Conservation (phyloP, 2,797 vertebrate genomes). For the Oreochromis grahami region DNA sequence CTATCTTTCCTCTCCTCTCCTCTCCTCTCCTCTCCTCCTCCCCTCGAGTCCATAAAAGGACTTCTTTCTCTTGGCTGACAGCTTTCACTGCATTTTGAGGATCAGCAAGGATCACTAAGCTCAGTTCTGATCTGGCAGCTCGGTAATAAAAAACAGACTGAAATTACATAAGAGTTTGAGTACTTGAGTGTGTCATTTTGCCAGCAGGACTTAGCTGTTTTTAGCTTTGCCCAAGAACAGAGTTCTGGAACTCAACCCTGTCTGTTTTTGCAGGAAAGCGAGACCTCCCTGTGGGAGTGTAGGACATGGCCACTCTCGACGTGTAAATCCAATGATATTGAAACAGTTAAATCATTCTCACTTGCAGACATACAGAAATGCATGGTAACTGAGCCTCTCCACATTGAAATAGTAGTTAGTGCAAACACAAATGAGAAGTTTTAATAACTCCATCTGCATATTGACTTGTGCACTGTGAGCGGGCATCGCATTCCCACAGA, state of each 20-base stretch:
- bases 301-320: neutral
- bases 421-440: too few relatives aligned
- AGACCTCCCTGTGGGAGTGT: neutral
- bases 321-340: neutral
- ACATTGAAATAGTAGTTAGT: neutral
- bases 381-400: neutral
- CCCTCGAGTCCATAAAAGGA: conserved; percentile 27
- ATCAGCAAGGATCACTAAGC: conserved; percentile 38
- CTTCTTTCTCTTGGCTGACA: neutral
- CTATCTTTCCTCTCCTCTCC: neutral
- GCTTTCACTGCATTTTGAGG: conserved; percentile 28
- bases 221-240: conserved; percentile 43
- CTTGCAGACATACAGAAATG: neutral
- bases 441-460: neutral
- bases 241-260: conserved; percentile 6
- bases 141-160: conserved; percentile 45
- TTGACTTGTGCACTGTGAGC: neutral
- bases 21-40: neutral
- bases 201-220: conserved; percentile 42
- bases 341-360: neutral
- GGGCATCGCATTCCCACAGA: neutral
- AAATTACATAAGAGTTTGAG: conserved; percentile 52
- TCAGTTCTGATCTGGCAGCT: conserved; percentile 29
- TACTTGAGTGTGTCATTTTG: conserved; percentile 4
- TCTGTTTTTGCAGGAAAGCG: conserved; percentile 12